Evolutionary conservation across 2,797 vertebrate genomes (phyloP).

Genomic region (Protosalanx chinensis): DNA sequence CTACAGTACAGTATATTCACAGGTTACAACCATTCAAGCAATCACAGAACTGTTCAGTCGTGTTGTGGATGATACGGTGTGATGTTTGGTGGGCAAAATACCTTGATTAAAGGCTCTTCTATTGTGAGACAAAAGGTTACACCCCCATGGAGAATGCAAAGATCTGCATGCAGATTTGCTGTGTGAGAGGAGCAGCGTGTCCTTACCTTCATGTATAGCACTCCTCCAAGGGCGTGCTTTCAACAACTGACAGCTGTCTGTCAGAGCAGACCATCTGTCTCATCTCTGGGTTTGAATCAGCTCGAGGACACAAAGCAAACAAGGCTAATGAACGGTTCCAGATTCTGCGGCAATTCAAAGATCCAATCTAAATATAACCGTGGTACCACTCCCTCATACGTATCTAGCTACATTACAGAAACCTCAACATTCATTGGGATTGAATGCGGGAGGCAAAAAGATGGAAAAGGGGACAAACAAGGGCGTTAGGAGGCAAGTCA

Average conservation of each 20-base stretch:
- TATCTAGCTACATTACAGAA: not conserved
- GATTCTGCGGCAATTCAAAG: slow-evolving; percentile 15
- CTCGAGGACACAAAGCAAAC: slow-evolving; percentile 6
- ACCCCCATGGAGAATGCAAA: too few relatives aligned
- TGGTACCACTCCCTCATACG: slow-evolving; percentile 13
- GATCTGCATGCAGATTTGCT: not conserved
- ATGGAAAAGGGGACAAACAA: slow-evolving; percentile 6
- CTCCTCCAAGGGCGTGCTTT: not conserved
- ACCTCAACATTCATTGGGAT: slow-evolving; percentile 8
- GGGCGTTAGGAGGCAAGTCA: not conserved
- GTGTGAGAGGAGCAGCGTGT: not conserved
- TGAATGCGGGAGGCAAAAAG: slow-evolving; percentile 8
- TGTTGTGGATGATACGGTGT: not conserved
- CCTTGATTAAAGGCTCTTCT: not conserved
- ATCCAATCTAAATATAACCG: slow-evolving; percentile 16
- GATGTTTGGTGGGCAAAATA: not conserved
- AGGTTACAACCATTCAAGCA: not conserved
- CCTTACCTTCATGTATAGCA: not conserved
- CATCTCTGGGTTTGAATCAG: slow-evolving; percentile 5
- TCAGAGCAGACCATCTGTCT: not conserved
- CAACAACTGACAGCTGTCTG: slow-evolving; percentile 4
- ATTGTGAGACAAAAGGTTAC: not conserved
- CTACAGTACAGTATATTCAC: too few relatives aligned
- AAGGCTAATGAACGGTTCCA: not conserved
- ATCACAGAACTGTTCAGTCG: not conserved